These are phyloP conservation scores for Drosophila ercepeae DNA, from an alignment of 1,140 invertebrate genomes.

Conservation along the genomic window DNA sequence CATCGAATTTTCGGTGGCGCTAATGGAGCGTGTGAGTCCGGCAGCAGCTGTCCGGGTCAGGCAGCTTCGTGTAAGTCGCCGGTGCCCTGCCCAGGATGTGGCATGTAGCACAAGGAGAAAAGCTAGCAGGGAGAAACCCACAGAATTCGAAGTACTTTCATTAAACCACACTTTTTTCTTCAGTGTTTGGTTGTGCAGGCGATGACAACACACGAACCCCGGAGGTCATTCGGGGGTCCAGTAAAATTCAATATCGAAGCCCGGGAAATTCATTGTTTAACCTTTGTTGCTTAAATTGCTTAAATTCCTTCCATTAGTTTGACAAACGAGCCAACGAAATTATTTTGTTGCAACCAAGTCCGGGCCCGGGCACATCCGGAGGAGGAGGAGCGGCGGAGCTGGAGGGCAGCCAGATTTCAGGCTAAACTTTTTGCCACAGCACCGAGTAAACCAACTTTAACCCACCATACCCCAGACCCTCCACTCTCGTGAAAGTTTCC, in stretches of 20 bases:
- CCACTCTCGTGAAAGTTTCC: background rate
- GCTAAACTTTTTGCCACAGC: constrained; percentile 57
- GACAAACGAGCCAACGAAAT: constrained; percentile 78
- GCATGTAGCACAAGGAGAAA: constrained; percentile 1
- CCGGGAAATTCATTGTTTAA: constrained; percentile 78
- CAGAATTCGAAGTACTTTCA: no score
- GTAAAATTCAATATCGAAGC: constrained; percentile 73
- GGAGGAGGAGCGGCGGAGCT: background rate
- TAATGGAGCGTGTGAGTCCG: constrained; percentile 75
- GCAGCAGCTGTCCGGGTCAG: constrained; percentile 51
- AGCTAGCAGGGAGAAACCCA: background rate
- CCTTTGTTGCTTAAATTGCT: constrained; percentile 81
- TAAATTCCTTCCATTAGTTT: constrained; percentile 80
- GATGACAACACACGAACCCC: constrained; percentile 47
- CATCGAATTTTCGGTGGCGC: constrained; percentile 52
- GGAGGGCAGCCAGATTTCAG: constrained; percentile 49
- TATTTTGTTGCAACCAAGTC: constrained; percentile 71
- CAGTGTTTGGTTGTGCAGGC: constrained; percentile 7
- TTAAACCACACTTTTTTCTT: no score
- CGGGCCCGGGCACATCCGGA: constrained; percentile 19
- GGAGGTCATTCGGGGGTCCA: constrained; percentile 28
- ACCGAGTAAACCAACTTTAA: constrained; percentile 30
- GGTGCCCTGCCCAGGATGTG: constrained; percentile 9
- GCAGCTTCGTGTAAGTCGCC: constrained; percentile 63
- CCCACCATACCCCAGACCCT: constrained; percentile 2